These are phyloP conservation scores for Ametastegia equiseti DNA, from an alignment of 2,888 invertebrate genomes.

Conservation along the genomic window DNA sequence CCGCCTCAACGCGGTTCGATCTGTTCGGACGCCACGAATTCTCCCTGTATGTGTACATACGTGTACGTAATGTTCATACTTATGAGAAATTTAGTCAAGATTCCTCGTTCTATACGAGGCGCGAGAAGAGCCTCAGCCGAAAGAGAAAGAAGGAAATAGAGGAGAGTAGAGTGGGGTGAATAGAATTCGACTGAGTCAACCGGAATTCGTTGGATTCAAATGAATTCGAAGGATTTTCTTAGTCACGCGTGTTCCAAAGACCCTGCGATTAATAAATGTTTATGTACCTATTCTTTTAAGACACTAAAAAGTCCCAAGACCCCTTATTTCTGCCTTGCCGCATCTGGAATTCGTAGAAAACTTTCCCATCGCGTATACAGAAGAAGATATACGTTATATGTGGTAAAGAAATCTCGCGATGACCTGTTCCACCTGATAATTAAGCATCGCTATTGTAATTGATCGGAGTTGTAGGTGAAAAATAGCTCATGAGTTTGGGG, in stretches of 20 bases:
- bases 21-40: too few species aligned
- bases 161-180: background rate
- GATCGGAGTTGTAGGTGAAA: background rate
- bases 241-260: slow-evolving; percentile 42
- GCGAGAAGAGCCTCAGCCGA: background rate
- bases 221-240: slow-evolving; percentile 42
- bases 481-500: background rate
- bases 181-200: slow-evolving; percentile 41
- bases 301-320: background rate
- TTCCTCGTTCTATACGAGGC: background rate
- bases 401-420: background rate
- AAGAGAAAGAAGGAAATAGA: background rate
- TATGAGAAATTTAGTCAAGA: background rate
- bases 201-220: slow-evolving; percentile 34
- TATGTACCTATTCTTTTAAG: background rate
- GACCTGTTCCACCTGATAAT: background rate
- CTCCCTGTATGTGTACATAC: too few species aligned
- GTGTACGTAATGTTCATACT: background rate
- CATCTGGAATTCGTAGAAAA: slow-evolving; percentile 22
- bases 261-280: slow-evolving; percentile 36
- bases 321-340: background rate
- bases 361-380: background rate
- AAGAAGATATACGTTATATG: too few species aligned
- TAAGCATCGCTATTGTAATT: background rate
- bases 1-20: too few species aligned